Conservation (phyloP, 2,113 vertebrate species). For the Atlantisia rogersi region DNA sequence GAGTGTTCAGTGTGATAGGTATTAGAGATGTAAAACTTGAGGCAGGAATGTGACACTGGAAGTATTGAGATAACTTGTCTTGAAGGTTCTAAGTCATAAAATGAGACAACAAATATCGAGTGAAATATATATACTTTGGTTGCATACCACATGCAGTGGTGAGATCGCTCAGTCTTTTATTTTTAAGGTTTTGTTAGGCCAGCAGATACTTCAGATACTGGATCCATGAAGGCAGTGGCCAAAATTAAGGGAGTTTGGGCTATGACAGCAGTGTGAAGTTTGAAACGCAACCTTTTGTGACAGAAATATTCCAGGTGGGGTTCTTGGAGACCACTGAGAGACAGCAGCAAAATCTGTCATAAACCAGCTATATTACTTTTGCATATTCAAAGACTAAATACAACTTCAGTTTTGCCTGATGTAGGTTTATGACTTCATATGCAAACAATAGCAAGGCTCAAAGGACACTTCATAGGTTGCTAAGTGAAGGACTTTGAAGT, state of each 20-base stretch:
- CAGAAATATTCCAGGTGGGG: not conserved
- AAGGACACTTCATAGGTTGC: not conserved
- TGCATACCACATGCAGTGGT: not conserved
- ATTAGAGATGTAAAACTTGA: not conserved
- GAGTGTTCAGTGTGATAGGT: not conserved
- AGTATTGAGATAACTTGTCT: conserved; percentile 17
- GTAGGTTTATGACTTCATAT: not conserved
- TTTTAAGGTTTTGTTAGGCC: not conserved
- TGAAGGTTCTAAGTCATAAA: conserved; percentile 30
- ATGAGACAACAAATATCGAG: conserved; percentile 25
- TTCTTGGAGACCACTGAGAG: not conserved
- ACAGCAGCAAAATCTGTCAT: not conserved
- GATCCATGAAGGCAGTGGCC: not conserved
- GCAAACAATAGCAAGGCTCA: not conserved
- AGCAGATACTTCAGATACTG: not conserved
- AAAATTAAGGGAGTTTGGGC: not conserved
- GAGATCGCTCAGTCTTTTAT: not conserved
- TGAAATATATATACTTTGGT: conserved; percentile 25
- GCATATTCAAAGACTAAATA: not conserved
- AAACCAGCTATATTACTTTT: not conserved
- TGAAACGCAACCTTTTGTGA: not conserved
- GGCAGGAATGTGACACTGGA: not conserved
- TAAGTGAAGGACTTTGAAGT: conserved; percentile 14
- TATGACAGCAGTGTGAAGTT: not conserved
- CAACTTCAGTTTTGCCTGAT: not conserved